A percentile compares a stretch with the other conserved stretches of the same genome.
Evolutionary conservation across 2,888 invertebrate species (phyloP).

Genomic region (Tromatobia lineatoria): DNA sequence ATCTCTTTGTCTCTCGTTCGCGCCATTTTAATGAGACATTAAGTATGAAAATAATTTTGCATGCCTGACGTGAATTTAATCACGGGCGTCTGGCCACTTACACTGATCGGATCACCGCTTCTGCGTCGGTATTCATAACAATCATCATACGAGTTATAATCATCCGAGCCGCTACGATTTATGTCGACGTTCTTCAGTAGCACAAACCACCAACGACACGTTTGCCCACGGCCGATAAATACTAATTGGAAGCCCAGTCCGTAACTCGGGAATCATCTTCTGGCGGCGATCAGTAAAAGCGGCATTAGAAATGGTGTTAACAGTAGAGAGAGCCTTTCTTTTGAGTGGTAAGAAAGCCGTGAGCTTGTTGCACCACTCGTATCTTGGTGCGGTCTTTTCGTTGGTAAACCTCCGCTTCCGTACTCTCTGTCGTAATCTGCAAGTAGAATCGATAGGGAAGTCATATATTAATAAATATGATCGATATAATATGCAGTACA

Average conservation of each 20-base stretch:
- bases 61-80: slow-evolving; percentile 63
- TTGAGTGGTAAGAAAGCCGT: slow-evolving; percentile 8
- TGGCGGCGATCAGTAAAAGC: slow-evolving; percentile 76
- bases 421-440: slow-evolving; percentile 81
- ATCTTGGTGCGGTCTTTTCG: slow-evolving; percentile 76
- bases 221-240: slow-evolving; percentile 74
- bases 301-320: slow-evolving; percentile 77
- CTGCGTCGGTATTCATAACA: slow-evolving; percentile 42
- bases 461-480: slow-evolving; percentile 9
- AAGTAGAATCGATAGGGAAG: slow-evolving; percentile 70
- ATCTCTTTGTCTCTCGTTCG: slow-evolving; percentile 64
- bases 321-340: slow-evolving; percentile 72
- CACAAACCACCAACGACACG: slow-evolving; percentile 44
- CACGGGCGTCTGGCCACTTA: slow-evolving; percentile 56
- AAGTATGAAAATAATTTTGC: slow-evolving; percentile 83
- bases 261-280: slow-evolving; percentile 80
- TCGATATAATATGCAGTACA: not conserved
- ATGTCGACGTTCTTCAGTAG: slow-evolving; percentile 2
- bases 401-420: slow-evolving; percentile 71
- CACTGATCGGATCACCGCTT: slow-evolving; percentile 50
- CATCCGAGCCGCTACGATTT: not conserved
- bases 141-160: not conserved
- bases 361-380: slow-evolving; percentile 57
- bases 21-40: slow-evolving; percentile 76
- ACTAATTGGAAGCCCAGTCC: slow-evolving; percentile 83